Conservation (phyloP, 2,888 invertebrate species). For the Serripes groenlandicus region DNA sequence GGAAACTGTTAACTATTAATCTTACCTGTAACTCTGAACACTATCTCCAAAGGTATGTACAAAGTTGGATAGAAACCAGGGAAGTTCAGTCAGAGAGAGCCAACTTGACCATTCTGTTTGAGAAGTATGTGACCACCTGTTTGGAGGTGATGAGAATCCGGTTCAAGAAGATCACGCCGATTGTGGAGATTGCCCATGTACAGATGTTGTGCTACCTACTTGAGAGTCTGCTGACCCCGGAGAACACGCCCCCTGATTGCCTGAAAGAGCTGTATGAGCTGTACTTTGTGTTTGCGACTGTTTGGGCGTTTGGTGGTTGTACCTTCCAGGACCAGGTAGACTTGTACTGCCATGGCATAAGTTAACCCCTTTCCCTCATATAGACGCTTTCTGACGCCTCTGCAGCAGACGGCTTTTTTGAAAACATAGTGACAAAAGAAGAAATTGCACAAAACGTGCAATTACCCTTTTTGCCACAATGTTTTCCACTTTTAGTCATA, state of each 20-base stretch:
- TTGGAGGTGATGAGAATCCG: slow-evolving; percentile 94
- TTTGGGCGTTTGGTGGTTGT: slow-evolving; percentile 99
- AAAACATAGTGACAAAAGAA: too few relatives aligned
- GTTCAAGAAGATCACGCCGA: slow-evolving; percentile 98
- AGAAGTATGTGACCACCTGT: slow-evolving; percentile 97
- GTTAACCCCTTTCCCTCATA: background rate
- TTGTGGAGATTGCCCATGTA: slow-evolving; percentile 97
- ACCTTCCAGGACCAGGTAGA: slow-evolving; percentile 95
- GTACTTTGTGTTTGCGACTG: slow-evolving; percentile 97
- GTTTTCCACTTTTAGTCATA: too few relatives aligned
- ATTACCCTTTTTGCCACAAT: too few relatives aligned
- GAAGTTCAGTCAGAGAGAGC: slow-evolving; percentile 88
- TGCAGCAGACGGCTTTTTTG: too few relatives aligned
- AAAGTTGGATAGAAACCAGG: slow-evolving; percentile 90
- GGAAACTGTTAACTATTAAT: too few relatives aligned
- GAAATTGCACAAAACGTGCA: too few relatives aligned
- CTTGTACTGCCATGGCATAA: background rate
- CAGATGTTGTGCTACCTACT: slow-evolving; percentile 95
- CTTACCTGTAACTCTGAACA: background rate
- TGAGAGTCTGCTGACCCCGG: slow-evolving; percentile 93
- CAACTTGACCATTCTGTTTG: slow-evolving; percentile 97
- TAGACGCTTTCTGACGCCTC: background rate
- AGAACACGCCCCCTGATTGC: slow-evolving; percentile 94
- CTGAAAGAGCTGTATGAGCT: slow-evolving; percentile 98
- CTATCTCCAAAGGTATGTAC: slow-evolving; percentile 89